Evolutionary conservation across 2,113 vertebrate species (phyloP), one percentile per base, ranked within the genome.

Genomic region (Phrynosoma blainvillii): DNA sequence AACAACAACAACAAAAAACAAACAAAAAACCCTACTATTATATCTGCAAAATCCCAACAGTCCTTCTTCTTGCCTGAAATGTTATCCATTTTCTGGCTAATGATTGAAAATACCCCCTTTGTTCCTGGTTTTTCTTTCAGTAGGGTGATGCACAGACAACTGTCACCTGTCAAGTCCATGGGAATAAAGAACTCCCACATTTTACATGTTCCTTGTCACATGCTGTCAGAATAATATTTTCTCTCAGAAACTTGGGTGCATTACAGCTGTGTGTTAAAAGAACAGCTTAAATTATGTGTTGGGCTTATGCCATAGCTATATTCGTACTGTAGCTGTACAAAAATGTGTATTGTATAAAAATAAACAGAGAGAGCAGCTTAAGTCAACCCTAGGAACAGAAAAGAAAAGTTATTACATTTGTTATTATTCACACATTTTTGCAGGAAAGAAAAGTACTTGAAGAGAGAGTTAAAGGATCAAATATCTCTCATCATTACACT

Each of bases 131-230:
- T 78, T 52, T 14, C 77, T 89, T 56, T 65, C 74, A 27, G 13
- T 0, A 0, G 27, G 47, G 11, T 77, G 25, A 30, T 32, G 30
- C 27, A 84, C 32, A 54, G 14, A 30, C 14, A 3, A 7, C 0
- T 30, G 16, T 4, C 85, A 59, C 82, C 89, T 89, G 71, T 85
- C 54, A 85, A 36, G 30, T 62, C 83, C 71, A 54, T 84, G 54
- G 65, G 76, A 79, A 88, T 84, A 84, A 88, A 88, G 66, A 65
- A 40, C 62, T 79, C 30, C 25, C 47, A 79, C 20, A 20, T 32
- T 70, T 70, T 79, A 6, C 32, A 25, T 86, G 47, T 73, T 88
- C 25, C 52, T 70, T 88, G 87, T 59, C 82, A 84, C 27, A 62
- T 56, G 27, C 14, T 80, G 54, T 56, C 54, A 83, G 81, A 84